These are phyloP conservation scores for Oopsacas minuta DNA, from an alignment of 37 sponge, comb jelly and placozoan genomes.

Conservation along the genomic window DNA sequence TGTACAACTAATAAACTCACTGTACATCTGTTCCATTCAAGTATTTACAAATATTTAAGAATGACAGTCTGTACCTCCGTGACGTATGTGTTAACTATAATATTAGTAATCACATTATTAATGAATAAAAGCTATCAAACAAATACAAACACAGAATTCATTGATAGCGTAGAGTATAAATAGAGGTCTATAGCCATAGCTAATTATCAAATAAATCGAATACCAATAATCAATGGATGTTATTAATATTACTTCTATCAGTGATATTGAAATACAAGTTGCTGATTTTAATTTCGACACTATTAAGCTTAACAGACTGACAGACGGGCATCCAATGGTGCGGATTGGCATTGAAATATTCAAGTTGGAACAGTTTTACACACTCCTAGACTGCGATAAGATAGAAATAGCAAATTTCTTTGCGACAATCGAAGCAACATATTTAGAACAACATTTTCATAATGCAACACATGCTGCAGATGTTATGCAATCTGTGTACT, in stretches of 20 bases:
- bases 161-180: too few relatives aligned
- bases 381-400: neutral
- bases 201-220: too few relatives aligned
- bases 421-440: neutral
- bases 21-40: too few relatives aligned
- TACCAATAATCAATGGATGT: too few relatives aligned
- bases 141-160: too few relatives aligned
- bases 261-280: neutral
- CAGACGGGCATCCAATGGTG: neutral
- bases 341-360: neutral
- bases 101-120: too few relatives aligned
- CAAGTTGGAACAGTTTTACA: neutral
- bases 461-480: neutral
- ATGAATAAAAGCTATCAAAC: too few relatives aligned
- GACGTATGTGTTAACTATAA: too few relatives aligned
- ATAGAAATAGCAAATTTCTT: neutral
- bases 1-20: too few relatives aligned
- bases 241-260: neutral
- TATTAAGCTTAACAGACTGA: neutral
- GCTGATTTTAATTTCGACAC: neutral
- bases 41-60: too few relatives aligned
- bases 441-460: slow-evolving; percentile 1
- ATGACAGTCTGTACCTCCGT: too few relatives aligned
- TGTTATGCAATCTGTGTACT: slow-evolving; percentile 13
- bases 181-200: too few relatives aligned